Evolutionary conservation across 2,113 vertebrate species (phyloP).

Genomic region (human (Homo sapiens)): DNA sequence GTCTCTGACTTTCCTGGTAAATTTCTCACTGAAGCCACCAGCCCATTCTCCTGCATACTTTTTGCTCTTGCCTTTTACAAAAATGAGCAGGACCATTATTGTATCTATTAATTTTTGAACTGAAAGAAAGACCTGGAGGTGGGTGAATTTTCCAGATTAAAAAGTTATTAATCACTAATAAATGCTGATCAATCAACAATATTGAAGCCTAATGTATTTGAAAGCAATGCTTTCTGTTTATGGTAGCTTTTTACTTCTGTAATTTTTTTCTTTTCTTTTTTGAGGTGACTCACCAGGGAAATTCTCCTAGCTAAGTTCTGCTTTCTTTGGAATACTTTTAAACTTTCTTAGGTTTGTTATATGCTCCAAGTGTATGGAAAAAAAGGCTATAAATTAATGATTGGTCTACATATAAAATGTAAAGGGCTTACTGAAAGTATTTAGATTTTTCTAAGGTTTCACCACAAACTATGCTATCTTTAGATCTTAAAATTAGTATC

Average conservation of each 20-base stretch:
- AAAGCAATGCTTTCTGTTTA: conserved; percentile 7
- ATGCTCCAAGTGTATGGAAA: background rate
- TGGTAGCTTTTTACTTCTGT: background rate
- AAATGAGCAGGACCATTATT: background rate
- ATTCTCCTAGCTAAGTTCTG: conserved; percentile 33
- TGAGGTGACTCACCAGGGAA: background rate
- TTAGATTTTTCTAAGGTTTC: conserved; percentile 21
- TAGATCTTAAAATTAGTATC: conserved; percentile 6
- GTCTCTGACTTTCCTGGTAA: background rate
- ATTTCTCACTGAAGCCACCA: conserved; percentile 13
- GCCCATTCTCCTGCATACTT: background rate
- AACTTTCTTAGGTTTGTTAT: conserved; percentile 23
- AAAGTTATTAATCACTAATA: conserved; percentile 1
- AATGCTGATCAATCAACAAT: conserved; percentile 13
- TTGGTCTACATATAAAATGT: background rate
- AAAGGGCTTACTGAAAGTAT: background rate
- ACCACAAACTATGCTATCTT: background rate
- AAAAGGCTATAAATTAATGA: conserved; percentile 7
- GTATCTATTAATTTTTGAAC: background rate
- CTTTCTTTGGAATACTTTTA: conserved; percentile 35
- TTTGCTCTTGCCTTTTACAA: conserved; percentile 1
- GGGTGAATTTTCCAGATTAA: background rate
- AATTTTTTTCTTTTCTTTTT: background rate
- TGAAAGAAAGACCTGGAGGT: background rate
- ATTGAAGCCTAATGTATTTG: background rate